Conservation (phyloP, 2,113 vertebrate species). For the Podarcis muralis region DNA sequence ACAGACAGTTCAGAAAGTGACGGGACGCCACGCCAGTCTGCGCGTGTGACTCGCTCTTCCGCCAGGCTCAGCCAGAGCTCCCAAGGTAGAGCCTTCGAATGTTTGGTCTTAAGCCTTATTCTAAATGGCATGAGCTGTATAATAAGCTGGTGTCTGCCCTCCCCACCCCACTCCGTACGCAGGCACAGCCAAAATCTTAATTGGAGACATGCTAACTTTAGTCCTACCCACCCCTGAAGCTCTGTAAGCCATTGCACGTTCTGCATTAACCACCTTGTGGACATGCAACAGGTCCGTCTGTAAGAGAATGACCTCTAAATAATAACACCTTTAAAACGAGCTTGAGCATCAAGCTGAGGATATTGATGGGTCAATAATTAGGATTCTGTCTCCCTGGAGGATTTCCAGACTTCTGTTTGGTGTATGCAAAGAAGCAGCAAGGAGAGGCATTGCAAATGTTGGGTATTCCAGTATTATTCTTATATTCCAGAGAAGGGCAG, state of each 20-base stretch:
- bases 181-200: background rate
- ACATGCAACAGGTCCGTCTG: background rate
- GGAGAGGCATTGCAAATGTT: background rate
- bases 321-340: background rate
- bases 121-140: background rate
- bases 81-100: constrained; percentile 80
- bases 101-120: background rate
- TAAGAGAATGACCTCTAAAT: background rate
- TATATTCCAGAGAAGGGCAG: background rate
- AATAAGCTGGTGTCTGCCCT: background rate
- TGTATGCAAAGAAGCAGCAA: background rate
- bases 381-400: background rate
- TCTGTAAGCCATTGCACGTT: background rate
- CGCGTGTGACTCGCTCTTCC: constrained; percentile 94
- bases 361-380: background rate
- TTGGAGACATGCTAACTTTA: background rate
- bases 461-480: background rate
- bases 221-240: background rate
- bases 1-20: constrained; percentile 97
- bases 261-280: background rate
- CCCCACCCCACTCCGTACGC: background rate
- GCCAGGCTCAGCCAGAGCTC: constrained; percentile 96
- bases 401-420: too few species aligned
- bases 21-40: constrained; percentile 85
- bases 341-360: background rate